Percentiles rank a stretch among this genome's conserved stretches.
Conservation (phyloP, 2,888 invertebrate genomes). For the Apodemia duryi region DNA sequence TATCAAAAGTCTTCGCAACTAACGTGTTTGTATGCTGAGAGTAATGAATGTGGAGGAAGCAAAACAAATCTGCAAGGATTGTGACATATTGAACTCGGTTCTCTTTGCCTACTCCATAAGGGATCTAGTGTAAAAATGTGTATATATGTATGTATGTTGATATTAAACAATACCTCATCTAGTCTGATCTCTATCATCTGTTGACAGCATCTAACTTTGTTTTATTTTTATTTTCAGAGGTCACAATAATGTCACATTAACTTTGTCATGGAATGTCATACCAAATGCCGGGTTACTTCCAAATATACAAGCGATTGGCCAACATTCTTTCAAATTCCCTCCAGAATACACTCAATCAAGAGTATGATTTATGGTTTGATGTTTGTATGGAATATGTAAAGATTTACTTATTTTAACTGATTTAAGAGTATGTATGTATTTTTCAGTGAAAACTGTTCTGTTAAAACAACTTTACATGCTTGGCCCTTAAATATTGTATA, state of each 20-base stretch:
- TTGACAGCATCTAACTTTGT: no score
- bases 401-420: conserved; percentile 15
- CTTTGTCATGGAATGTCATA: conserved; percentile 98
- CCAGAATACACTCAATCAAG: conserved; percentile 86
- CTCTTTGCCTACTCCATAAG: no score
- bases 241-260: conserved; percentile 95
- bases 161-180: no score
- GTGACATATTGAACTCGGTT: no score
- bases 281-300: conserved; percentile 98
- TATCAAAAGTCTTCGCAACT: no score
- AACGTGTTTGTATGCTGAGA: no score
- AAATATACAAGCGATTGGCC: conserved; percentile 89
- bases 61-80: no score
- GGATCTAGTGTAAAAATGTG: no score
- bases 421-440: conserved; percentile 19
- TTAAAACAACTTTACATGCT: not conserved
- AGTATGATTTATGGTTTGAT: conserved; percentile 58
- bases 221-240: conserved; percentile 81
- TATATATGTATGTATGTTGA: no score
- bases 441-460: not conserved
- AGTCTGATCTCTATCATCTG: no score
- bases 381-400: conserved; percentile 33
- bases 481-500: not conserved
- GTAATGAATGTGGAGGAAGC: no score
- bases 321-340: conserved; percentile 94